Conservation (phyloP, 1,140 invertebrate genomes). For the Marisa cornuarietis region DNA sequence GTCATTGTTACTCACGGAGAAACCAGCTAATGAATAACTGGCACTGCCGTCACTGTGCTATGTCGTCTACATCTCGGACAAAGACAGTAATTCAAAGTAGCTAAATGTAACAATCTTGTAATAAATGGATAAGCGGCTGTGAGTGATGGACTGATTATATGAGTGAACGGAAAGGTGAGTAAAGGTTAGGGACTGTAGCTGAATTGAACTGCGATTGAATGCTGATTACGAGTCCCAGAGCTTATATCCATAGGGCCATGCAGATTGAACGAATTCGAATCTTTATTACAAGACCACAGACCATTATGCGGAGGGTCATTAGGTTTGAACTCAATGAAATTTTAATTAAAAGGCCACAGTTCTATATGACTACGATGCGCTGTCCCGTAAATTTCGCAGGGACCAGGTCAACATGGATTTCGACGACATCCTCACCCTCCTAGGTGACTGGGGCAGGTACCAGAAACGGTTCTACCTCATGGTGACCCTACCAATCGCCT, state of each 20-base stretch:
- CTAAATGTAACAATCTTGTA: no score
- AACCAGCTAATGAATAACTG: no score
- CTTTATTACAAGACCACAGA: not conserved
- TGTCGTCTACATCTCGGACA: no score
- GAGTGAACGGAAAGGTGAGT: not conserved
- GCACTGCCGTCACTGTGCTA: no score
- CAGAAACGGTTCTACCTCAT: slow-evolving; percentile 25
- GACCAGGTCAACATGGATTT: slow-evolving; percentile 15
- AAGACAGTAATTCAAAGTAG: no score
- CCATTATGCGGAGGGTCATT: not conserved
- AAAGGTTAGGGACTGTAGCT: not conserved
- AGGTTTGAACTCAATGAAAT: no score
- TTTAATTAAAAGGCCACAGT: not conserved
- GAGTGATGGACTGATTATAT: no score
- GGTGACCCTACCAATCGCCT: slow-evolving; percentile 11
- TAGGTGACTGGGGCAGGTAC: slow-evolving; percentile 27
- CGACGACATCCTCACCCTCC: slow-evolving; percentile 9
- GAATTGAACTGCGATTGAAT: not conserved
- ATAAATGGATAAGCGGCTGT: no score
- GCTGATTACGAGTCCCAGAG: no score
- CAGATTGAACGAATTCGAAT: not conserved
- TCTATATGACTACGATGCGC: not conserved
- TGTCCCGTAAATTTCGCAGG: not conserved
- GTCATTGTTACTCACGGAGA: no score
- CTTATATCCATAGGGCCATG: not conserved